Percentiles rank a stretch among this genome's conserved stretches.
phyloP scores from a whole-genome alignment of 1,140 invertebrate genomes.

The Drosophila azteca region DNA sequence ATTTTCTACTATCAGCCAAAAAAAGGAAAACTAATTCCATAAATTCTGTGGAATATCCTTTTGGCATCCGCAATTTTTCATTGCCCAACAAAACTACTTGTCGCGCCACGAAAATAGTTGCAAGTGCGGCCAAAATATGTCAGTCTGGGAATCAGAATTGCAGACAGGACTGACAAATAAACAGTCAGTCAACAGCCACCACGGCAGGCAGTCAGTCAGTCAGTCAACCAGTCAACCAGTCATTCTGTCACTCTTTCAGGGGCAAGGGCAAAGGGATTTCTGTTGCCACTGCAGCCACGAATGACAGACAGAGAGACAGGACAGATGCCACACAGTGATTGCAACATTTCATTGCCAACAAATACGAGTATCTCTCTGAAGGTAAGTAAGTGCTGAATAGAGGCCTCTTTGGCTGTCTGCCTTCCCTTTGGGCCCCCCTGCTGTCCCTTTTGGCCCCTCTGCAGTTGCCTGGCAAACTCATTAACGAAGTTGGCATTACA shows the following conservation, averaged over 20 bases:
- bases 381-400: constrained; percentile 52
- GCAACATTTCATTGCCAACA: constrained; percentile 69
- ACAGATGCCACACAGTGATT: constrained; percentile 42
- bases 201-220: constrained; percentile 38
- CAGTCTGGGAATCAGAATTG: constrained; percentile 66
- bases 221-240: constrained; percentile 31
- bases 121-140: constrained; percentile 67
- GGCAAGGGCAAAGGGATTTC: constrained; percentile 24
- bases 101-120: neutral
- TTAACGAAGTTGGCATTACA: constrained; percentile 80
- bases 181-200: constrained; percentile 35
- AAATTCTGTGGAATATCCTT: constrained; percentile 35
- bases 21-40: too few species aligned
- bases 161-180: constrained; percentile 73
- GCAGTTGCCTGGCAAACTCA: constrained; percentile 63
- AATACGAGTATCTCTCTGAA: constrained; percentile 9
- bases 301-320: neutral
- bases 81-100: constrained; percentile 23
- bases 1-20: neutral
- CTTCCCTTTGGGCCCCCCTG: neutral
- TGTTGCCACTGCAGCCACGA: constrained; percentile 4
- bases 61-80: constrained; percentile 39
- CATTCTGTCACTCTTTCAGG: neutral
- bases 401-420: constrained; percentile 19
- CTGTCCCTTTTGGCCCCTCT: neutral